These are phyloP conservation scores for Notamacropus eugenii DNA, from an alignment of 2,797 vertebrate genomes.

Conservation along the genomic window DNA sequence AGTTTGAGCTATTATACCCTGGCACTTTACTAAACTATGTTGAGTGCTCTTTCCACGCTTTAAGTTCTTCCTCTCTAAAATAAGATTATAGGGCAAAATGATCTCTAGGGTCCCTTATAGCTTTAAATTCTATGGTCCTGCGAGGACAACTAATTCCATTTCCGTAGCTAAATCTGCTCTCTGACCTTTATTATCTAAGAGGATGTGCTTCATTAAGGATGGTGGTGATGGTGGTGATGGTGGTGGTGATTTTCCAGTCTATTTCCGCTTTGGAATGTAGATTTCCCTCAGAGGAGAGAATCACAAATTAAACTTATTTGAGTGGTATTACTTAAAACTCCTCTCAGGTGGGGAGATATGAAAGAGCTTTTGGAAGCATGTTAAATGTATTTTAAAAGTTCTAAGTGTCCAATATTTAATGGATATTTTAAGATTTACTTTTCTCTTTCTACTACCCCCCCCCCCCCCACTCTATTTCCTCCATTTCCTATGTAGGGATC, in stretches of 20 bases:
- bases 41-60: background rate
- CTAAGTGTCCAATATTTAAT: background rate
- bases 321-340: background rate
- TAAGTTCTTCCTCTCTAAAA: background rate
- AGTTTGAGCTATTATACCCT: background rate
- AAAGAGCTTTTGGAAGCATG: background rate
- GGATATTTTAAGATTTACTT: background rate
- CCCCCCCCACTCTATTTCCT: background rate
- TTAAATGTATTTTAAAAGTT: background rate
- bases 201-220: background rate
- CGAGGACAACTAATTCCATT: background rate
- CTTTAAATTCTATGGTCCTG: background rate
- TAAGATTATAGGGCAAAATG: background rate
- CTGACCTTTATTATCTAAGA: background rate
- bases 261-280: slow-evolving; percentile 31
- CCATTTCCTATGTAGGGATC: background rate
- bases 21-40: background rate
- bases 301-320: background rate
- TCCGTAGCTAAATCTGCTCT: too few relatives aligned
- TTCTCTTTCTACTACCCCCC: background rate
- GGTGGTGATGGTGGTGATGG: accelerated
- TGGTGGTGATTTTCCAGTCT: background rate
- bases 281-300: background rate
- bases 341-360: background rate
- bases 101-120: background rate